Evolutionary conservation across 2,888 invertebrate species (phyloP), one percentile per base, ranked within the genome.

Genomic region (Diplazon laetatorius): DNA sequence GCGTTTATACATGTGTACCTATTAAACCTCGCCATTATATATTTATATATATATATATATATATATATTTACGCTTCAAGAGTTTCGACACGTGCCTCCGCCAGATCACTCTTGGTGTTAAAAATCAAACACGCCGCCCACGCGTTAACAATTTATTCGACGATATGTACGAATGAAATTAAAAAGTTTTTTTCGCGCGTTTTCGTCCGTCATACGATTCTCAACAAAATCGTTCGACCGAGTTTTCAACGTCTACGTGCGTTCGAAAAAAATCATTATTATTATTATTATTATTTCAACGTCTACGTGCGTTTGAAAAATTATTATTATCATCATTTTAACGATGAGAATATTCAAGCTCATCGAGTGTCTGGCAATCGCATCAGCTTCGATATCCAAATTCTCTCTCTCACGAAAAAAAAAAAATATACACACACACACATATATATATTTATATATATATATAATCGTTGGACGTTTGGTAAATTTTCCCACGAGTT

Each of bases 51-150:
- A 22, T 72, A 63, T 14, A 12, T n/a, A n/a, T n/a, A 20, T 10
- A 37, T 1, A 22, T 2, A 2, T 2, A 30, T 30, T 16, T 57
- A 72, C 39, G 59, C 63, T 70, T 73, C 69, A 70, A 73, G 69
- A 73, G 77, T 14, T 39, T 72, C 68, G 66, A 72, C 77, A 68
- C 78, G 78, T 73, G 78, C 73, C 73, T 30, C 50, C 60, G 35
- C 59, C 73, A 25, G 55, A 44, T 68, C 25, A 57, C 62, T 68
- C 25, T 39, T 42, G 62, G 46, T 16, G 57, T 66, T 71, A 46
- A 71, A n/a, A 71, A 68, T 57, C 57, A 46, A 74, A 59, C 50
- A n/a, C n/a, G n/a, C n/a, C n/a, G 62, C 63, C 69, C 57, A 70
- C 55, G 48, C 60, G 35, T 35, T 37, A n/a, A n/a, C n/a, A n/a